Evolutionary conservation across 1,140 invertebrate genomes (phyloP).

Genomic region (Lepidurus apus): DNA sequence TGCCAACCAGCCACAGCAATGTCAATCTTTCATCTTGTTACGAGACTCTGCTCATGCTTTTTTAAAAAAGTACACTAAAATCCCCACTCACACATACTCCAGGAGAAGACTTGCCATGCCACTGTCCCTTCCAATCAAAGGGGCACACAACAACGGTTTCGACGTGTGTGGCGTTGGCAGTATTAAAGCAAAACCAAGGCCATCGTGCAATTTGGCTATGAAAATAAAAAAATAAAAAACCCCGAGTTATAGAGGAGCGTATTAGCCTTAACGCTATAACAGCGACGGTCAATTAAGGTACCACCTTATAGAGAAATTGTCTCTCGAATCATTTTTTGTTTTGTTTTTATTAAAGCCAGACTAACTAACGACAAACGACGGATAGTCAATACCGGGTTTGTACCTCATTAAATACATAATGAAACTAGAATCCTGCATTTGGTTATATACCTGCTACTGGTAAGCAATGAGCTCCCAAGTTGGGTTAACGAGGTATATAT

Average conservation of each 20-base stretch:
- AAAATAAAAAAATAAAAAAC: neutral
- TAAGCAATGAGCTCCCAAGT: neutral
- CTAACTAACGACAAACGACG: neutral
- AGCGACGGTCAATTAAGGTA: slow-evolving; percentile 3
- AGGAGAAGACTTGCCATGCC: neutral
- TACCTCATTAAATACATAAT: neutral
- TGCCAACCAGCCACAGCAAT: slow-evolving; percentile 20
- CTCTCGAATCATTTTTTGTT: neutral
- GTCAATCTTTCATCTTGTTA: slow-evolving; percentile 19
- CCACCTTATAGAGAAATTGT: slow-evolving; percentile 5
- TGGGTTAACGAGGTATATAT: neutral
- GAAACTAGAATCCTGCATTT: neutral
- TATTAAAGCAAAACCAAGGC: slow-evolving; percentile 4
- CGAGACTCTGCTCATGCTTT: neutral
- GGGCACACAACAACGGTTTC: neutral
- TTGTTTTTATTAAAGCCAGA: neutral
- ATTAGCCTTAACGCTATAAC: neutral
- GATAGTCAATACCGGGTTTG: neutral
- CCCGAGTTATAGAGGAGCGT: neutral
- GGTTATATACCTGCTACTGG: neutral
- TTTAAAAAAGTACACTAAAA: neutral
- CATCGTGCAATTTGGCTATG: slow-evolving; percentile 19
- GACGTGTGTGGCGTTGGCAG: neutral
- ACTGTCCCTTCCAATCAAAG: slow-evolving; percentile 10
- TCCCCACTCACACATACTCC: neutral